Evolutionary conservation across 2,888 invertebrate species (phyloP).

Genomic region (Pterobdella sp.): DNA sequence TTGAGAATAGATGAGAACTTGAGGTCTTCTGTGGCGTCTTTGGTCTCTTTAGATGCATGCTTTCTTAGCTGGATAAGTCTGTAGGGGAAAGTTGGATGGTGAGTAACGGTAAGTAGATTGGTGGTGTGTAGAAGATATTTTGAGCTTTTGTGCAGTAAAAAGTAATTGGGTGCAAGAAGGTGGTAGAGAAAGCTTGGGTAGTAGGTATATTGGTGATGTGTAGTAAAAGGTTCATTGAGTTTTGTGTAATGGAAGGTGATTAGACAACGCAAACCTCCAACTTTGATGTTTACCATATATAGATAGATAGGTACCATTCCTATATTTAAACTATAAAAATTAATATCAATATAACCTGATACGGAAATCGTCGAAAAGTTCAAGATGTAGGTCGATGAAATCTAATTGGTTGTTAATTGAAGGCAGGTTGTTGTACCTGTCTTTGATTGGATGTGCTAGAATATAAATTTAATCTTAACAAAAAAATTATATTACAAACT

Average conservation of each 20-base stretch:
- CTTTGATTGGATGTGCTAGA: constrained; percentile 47
- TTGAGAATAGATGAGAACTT: constrained; percentile 51
- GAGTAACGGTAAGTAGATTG: not conserved
- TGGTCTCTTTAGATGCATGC: constrained; percentile 43
- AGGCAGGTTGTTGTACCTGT: constrained; percentile 71
- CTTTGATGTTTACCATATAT: no score
- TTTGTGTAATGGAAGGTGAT: no score
- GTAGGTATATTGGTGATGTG: no score
- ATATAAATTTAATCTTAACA: not conserved
- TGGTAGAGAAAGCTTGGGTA: no score
- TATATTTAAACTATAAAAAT: not conserved
- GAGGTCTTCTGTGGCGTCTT: not conserved
- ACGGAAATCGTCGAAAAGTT: constrained; percentile 81
- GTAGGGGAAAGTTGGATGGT: not conserved
- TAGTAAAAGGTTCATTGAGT: no score
- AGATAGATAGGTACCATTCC: no score
- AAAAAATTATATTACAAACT: constrained; percentile 7
- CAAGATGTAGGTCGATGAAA: constrained; percentile 79
- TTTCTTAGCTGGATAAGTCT: constrained; percentile 63
- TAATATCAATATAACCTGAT: constrained; percentile 55
- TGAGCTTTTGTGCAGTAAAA: not conserved
- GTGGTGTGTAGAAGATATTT: not conserved
- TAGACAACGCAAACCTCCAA: no score
- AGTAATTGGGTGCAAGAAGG: no score
- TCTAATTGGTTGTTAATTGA: constrained; percentile 61